Base-by-base conservation (phyloP, 2,113 vertebrate genomes). In the Amblyopsis rosae region DNA sequence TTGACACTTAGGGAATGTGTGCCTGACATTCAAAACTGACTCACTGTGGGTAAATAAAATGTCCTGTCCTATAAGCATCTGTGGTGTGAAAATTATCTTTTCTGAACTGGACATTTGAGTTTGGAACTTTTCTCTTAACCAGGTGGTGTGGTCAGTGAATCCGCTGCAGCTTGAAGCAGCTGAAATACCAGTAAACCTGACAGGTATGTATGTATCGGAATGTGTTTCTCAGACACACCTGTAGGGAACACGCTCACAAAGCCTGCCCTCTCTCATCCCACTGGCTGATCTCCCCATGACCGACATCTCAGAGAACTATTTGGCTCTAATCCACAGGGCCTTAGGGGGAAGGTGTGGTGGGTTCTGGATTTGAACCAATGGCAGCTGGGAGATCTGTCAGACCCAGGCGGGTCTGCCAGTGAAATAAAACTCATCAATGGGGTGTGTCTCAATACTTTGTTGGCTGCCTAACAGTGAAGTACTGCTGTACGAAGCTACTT, bases 401-500 rank as follows among this genome's bases (percentile, higher is more conserved):
- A 86, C 68, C 60, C 82, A 91, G 92, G 92, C 87, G 92, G 92
- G 87, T 92, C 88, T 60, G 72, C 35, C 65, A 59, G 79, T 82
- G 69, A 80, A 92, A 92, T 93, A 93, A 93, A 93, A 93, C 91
- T 93, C 88, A 90, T 91, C 82, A 85, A 84, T 91, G 91, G 86
- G 88, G 89, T 92, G 92, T 92, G 91, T 92, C 91, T 87, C 79
- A 70, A 89, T 92, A 81, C 79, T 84, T 76, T 89, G 89, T 82
- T 77, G 83, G 79, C 85, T 84, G 82, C 83, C 82, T 65, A 79
- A 80, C 82, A 64, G 82, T 60, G 83, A 86, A 80, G 82, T 75
- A 17, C 74, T 41, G 56, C 69, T 48, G 65, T 47, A 65, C 67
- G 69, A 61, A 26, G 54, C 51, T 57, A 72, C 75, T 70, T 67